These are phyloP conservation scores for Auanema sp. DNA, from an alignment of 2,888 invertebrate genomes.

Conservation along the genomic window DNA sequence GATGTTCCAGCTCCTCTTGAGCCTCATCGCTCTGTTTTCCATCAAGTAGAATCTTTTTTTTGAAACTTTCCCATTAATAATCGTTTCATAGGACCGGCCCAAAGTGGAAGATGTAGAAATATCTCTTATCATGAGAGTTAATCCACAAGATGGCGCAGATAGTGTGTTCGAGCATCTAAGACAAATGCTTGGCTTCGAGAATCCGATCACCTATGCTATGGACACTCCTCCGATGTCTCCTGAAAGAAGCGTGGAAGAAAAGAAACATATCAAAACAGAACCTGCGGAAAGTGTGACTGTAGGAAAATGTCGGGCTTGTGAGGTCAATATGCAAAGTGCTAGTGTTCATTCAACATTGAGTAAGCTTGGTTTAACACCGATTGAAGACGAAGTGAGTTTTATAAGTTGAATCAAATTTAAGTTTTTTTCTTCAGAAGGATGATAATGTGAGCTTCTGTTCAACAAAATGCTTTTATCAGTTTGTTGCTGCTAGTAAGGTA, in stretches of 20 bases:
- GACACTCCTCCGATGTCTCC: conserved; percentile 55
- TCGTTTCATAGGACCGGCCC: conserved; percentile 9
- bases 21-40: conserved; percentile 36
- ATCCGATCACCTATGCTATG: conserved; percentile 29
- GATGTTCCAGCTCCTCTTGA: conserved; percentile 27
- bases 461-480: conserved; percentile 84
- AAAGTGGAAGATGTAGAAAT: conserved; percentile 37
- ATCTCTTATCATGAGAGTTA: conserved; percentile 21
- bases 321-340: conserved; percentile 15
- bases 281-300: conserved; percentile 5
- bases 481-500: conserved; percentile 73
- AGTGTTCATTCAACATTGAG: conserved; percentile 22
- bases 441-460: conserved; percentile 77
- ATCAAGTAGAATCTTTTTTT: conserved; percentile 1
- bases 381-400: conserved; percentile 24
- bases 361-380: conserved; percentile 45
- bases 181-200: conserved; percentile 24
- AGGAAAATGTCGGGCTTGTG: conserved; percentile 20
- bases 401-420: background rate
- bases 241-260: background rate
- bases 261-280: conserved; percentile 4
- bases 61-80: too few relatives aligned
- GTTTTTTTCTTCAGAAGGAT: conserved; percentile 49
- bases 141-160: conserved; percentile 7
- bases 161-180: conserved; percentile 22